Conservation (phyloP, 2,888 invertebrate genomes). For the Drosophila maculinotata region DNA sequence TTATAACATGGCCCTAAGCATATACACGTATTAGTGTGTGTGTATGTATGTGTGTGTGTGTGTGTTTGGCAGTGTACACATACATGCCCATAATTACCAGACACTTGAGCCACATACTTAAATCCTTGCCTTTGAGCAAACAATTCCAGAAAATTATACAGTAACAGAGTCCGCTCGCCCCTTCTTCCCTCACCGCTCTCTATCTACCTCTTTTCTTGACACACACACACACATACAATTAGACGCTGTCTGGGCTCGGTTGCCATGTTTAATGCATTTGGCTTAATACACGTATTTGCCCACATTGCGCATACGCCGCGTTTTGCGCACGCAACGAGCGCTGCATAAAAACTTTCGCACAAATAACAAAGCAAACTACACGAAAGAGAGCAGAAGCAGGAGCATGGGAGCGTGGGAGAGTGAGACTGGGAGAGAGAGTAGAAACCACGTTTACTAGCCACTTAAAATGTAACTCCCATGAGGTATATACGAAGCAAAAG, state of each 20-base stretch:
- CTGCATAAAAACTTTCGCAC: slow-evolving; percentile 64
- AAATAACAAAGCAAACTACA: slow-evolving; percentile 18
- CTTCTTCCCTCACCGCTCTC: slow-evolving; percentile 5
- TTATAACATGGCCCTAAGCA: slow-evolving; percentile 30
- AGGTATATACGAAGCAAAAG: slow-evolving; percentile 53
- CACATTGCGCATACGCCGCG: slow-evolving; percentile 72
- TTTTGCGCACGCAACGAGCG: slow-evolving; percentile 60
- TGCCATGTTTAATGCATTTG: slow-evolving; percentile 62
- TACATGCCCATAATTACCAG: slow-evolving; percentile 49
- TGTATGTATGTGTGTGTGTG: background rate
- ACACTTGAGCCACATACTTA: slow-evolving; percentile 58
- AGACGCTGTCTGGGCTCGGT: slow-evolving; percentile 21
- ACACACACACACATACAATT: slow-evolving; percentile 13
- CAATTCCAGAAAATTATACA: slow-evolving; percentile 57
- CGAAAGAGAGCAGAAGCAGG: background rate
- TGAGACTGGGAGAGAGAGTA: slow-evolving; percentile 16
- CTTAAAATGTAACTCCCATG: slow-evolving; percentile 74
- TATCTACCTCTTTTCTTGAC: no score
- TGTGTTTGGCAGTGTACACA: slow-evolving; percentile 9
- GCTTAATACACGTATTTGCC: slow-evolving; percentile 32
- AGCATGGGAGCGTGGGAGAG: background rate
- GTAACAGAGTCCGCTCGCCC: background rate
- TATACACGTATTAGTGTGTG: background rate
- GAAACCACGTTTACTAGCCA: slow-evolving; percentile 69
- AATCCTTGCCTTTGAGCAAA: slow-evolving; percentile 52